Conservation (phyloP, 2,888 invertebrate genomes). For the Caenorhabditis virilis region DNA sequence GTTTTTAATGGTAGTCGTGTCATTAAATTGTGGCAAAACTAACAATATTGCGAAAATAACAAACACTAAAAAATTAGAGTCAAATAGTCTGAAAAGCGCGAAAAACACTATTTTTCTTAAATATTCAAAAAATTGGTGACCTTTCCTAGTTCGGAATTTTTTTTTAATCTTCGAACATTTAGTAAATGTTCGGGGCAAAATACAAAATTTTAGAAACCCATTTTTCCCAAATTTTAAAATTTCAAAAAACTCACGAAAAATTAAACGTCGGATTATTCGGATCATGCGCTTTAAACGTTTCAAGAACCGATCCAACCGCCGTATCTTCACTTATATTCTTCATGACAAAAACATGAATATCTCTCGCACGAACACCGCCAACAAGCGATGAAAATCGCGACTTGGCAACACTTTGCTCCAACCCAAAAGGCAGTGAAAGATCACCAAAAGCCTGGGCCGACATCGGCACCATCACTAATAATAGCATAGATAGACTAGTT, state of each 20-base stretch:
- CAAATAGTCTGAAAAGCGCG: too few relatives aligned
- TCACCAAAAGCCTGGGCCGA: slow-evolving; percentile 36
- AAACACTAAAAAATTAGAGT: too few relatives aligned
- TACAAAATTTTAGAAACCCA: not conserved
- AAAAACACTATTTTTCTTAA: too few relatives aligned
- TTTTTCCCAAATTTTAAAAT: not conserved
- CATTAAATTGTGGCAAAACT: too few relatives aligned
- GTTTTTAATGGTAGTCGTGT: too few relatives aligned
- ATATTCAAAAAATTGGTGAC: too few relatives aligned
- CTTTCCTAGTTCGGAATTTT: too few relatives aligned
- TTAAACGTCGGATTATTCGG: slow-evolving; percentile 58
- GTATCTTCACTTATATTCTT: slow-evolving; percentile 66
- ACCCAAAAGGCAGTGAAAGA: slow-evolving; percentile 56
- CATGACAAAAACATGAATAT: slow-evolving; percentile 61
- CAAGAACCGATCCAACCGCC: slow-evolving; percentile 59
- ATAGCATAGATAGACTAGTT: too few relatives aligned
- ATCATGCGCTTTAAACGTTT: slow-evolving; percentile 65
- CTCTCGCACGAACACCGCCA: slow-evolving; percentile 44
- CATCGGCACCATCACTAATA: slow-evolving; percentile 1
- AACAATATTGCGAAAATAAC: too few relatives aligned
- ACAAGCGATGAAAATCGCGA: slow-evolving; percentile 58
- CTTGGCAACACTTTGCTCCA: slow-evolving; percentile 47
- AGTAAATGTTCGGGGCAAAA: too few relatives aligned
- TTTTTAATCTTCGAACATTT: too few relatives aligned
- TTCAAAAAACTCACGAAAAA: slow-evolving; percentile 62